Conservation (phyloP, 2,113 vertebrate species). For the Eidolon helvum region DNA sequence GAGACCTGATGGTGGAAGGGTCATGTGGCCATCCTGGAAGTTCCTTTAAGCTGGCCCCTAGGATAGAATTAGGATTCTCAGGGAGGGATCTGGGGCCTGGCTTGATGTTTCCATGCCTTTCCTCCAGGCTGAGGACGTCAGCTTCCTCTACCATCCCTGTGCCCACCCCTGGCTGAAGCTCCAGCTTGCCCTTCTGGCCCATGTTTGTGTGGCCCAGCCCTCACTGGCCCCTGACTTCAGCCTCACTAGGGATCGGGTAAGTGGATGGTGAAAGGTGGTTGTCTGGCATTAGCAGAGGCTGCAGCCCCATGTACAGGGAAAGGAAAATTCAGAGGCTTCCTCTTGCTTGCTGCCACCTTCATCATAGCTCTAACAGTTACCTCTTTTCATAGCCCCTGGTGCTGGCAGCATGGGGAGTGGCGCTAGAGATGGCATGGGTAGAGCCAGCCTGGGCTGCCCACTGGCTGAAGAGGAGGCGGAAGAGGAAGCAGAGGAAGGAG, state of each 20-base stretch:
- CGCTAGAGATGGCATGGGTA: slow-evolving; percentile 85
- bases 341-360: neutral
- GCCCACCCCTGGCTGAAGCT: slow-evolving; percentile 78
- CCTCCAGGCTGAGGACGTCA: slow-evolving; percentile 81
- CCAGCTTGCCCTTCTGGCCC: slow-evolving; percentile 81
- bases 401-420: slow-evolving; percentile 85
- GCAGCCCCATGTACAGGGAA: neutral
- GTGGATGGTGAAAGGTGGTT: neutral
- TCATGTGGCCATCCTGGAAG: neutral
- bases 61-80: neutral
- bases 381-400: slow-evolving; percentile 84
- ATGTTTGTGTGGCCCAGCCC: slow-evolving; percentile 79
- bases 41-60: neutral
- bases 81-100: neutral
- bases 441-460: slow-evolving; percentile 78
- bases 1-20: neutral
- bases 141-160: slow-evolving; percentile 88
- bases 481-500: neutral
- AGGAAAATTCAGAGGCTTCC: neutral
- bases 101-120: neutral
- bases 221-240: slow-evolving; percentile 80
- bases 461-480: slow-evolving; percentile 81
- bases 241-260: slow-evolving; percentile 84
- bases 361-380: neutral
- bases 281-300: neutral